phyloP scores from a whole-genome alignment of 2,113 vertebrate genomes.

The Cairina moschata region DNA sequence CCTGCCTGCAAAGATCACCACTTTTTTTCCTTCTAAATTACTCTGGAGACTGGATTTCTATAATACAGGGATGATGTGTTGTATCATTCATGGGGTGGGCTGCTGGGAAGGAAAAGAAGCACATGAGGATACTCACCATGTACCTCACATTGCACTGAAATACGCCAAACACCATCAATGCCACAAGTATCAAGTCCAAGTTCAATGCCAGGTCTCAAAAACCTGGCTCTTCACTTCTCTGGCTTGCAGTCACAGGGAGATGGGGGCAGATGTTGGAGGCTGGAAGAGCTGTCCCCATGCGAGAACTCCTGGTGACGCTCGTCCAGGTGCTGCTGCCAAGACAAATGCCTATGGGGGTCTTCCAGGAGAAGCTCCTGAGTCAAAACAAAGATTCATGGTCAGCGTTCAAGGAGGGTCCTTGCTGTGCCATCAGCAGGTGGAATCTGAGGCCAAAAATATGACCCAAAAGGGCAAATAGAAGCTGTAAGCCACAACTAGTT shows the following conservation, averaged over 20 bases:
- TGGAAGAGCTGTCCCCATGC: neutral
- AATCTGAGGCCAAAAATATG: neutral
- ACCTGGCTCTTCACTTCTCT: neutral
- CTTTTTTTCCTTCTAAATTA: neutral
- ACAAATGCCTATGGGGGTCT: too few species aligned
- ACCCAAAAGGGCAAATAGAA: neutral
- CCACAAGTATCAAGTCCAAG: neutral
- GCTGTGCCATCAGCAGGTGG: neutral
- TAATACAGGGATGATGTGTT: rapidly evolving
- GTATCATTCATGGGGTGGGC: neutral
- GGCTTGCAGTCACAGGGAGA: neutral
- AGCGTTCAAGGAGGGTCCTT: too few species aligned
- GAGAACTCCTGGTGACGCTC: too few species aligned
- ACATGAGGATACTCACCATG: rapidly evolving
- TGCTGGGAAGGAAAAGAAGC: neutral
- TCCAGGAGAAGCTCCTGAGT: too few species aligned
- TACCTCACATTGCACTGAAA: neutral
- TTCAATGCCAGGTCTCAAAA: neutral
- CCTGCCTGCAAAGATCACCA: neutral
- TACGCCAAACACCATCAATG: neutral
- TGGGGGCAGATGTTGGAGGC: rapidly evolving
- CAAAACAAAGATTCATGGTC: too few species aligned
- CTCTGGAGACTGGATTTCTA: neutral
- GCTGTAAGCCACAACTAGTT: neutral
- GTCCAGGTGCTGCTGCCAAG: too few species aligned